A percentile compares a stretch with the other conserved stretches of the same genome.
These are phyloP conservation scores for Drosophila maculinotata DNA, from an alignment of 2,888 invertebrate species.

Conservation along the genomic window DNA sequence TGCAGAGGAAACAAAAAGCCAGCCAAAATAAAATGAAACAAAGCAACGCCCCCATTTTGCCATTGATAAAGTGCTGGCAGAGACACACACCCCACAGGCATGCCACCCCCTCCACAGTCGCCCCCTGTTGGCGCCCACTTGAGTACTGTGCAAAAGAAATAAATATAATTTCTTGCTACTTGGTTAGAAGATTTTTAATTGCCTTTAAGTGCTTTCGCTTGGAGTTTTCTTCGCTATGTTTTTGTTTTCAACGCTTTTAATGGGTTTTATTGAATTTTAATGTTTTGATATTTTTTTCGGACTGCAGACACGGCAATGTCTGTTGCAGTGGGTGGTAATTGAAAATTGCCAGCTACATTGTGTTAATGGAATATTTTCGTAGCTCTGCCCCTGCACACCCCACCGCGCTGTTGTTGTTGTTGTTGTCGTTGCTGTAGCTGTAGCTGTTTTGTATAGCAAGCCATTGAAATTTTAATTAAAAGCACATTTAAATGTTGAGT, in stretches of 20 bases:
- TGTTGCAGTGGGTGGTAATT: conserved; percentile 66
- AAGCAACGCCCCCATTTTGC: conserved; percentile 25
- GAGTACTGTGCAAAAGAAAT: conserved; percentile 56
- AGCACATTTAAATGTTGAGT: conserved; percentile 72
- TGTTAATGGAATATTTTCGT: conserved; percentile 59
- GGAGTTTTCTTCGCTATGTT: conserved; percentile 30
- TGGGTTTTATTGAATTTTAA: conserved; percentile 79
- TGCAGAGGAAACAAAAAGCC: conserved; percentile 26
- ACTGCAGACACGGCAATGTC: conserved; percentile 33
- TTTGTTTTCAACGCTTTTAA: conserved; percentile 54
- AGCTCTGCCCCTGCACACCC: no score
- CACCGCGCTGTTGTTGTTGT: no score
- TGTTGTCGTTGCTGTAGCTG: conserved; percentile 5
- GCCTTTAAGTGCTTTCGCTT: conserved; percentile 72
- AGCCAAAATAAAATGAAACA: conserved; percentile 12
- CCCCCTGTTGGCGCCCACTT: conserved; percentile 11
- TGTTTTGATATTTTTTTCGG: conserved; percentile 72
- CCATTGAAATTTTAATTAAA: conserved; percentile 74
- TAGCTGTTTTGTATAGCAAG: conserved; percentile 22
- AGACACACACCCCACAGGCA: conserved; percentile 21
- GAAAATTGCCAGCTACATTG: conserved; percentile 66
- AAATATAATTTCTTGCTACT: conserved; percentile 74
- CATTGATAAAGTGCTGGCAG: conserved; percentile 70
- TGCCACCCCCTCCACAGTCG: background rate
- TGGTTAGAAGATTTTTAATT: conserved; percentile 75